Evolutionary conservation across 1,140 invertebrate genomes (phyloP).

Genomic region (Hestina assimilis): DNA sequence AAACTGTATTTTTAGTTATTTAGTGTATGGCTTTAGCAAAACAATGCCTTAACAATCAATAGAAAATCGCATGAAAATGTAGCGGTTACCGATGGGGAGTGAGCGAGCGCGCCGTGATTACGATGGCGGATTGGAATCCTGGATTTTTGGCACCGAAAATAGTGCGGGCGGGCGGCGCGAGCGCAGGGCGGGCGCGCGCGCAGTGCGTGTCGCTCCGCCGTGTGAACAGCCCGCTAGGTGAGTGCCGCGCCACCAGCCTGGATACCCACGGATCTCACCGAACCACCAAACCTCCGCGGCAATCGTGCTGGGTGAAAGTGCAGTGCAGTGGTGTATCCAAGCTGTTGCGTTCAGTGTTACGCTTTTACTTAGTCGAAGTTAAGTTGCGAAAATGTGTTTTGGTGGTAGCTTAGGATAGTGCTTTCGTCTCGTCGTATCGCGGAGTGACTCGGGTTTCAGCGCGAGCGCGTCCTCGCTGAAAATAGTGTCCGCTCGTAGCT

Average conservation of each 20-base stretch:
- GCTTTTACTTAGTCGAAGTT: slow-evolving; percentile 9
- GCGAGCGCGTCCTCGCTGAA: slow-evolving; percentile 65
- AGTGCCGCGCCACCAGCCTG: slow-evolving; percentile 48
- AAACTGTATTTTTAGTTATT: no score
- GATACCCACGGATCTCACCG: slow-evolving; percentile 41
- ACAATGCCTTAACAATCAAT: not conserved
- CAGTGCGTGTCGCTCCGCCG: slow-evolving; percentile 77
- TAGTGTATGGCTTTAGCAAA: not conserved
- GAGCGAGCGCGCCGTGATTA: slow-evolving; percentile 43
- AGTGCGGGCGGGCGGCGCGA: slow-evolving; percentile 64
- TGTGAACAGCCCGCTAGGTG: slow-evolving; percentile 75
- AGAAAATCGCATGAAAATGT: slow-evolving; percentile 15
- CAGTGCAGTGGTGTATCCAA: slow-evolving; percentile 56
- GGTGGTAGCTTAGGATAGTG: slow-evolving; percentile 25
- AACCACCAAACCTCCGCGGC: slow-evolving; percentile 7
- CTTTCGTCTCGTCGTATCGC: slow-evolving; percentile 30
- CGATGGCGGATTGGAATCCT: slow-evolving; percentile 63
- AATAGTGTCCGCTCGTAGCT: slow-evolving; percentile 57
- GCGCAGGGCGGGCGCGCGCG: slow-evolving; percentile 54
- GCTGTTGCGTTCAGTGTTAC: slow-evolving; percentile 33
- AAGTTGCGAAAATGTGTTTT: slow-evolving; percentile 28
- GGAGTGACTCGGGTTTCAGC: slow-evolving; percentile 69
- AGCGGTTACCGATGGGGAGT: slow-evolving; percentile 43
- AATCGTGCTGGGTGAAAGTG: slow-evolving; percentile 32
- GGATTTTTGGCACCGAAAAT: slow-evolving; percentile 77